Conservation (phyloP, 2,888 invertebrate genomes). For the Rosalia funebris region DNA sequence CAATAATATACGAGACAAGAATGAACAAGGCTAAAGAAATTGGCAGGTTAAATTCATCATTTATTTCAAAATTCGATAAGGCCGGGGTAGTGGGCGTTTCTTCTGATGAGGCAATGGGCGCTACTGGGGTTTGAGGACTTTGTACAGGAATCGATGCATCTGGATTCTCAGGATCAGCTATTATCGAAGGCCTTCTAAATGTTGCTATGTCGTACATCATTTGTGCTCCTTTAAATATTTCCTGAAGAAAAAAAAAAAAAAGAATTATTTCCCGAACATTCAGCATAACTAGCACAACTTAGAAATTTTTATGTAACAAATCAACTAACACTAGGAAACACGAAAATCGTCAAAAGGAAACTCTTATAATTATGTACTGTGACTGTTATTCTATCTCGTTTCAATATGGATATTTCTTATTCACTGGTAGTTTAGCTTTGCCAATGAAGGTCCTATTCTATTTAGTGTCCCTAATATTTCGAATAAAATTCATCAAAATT, state of each 20-base stretch:
- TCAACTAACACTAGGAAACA: no score
- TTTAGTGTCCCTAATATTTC: no score
- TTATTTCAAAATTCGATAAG: conserved; percentile 74
- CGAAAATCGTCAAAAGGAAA: no score
- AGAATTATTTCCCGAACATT: no score
- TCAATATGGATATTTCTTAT: no score
- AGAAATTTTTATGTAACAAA: no score
- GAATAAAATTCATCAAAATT: no score
- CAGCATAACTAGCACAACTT: no score
- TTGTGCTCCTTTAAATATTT: conserved; percentile 85
- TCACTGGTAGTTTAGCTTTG: no score
- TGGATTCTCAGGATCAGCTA: conserved; percentile 39
- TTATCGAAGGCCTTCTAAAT: conserved; percentile 75
- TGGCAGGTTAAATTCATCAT: conserved; percentile 94
- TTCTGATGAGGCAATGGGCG: background rate
- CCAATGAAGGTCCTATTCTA: no score
- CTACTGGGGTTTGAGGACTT: conserved; percentile 4
- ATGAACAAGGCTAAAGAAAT: conserved; percentile 88
- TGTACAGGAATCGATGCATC: background rate
- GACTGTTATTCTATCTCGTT: no score
- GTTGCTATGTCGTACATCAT: conserved; percentile 82
- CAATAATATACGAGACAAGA: conserved; percentile 83
- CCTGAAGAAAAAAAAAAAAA: conserved; percentile 68
- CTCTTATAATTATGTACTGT: no score
- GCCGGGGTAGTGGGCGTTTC: conserved; percentile 22